These are phyloP conservation scores for Tupaia chinensis DNA, from an alignment of 2,113 vertebrate genomes.

Conservation along the genomic window DNA sequence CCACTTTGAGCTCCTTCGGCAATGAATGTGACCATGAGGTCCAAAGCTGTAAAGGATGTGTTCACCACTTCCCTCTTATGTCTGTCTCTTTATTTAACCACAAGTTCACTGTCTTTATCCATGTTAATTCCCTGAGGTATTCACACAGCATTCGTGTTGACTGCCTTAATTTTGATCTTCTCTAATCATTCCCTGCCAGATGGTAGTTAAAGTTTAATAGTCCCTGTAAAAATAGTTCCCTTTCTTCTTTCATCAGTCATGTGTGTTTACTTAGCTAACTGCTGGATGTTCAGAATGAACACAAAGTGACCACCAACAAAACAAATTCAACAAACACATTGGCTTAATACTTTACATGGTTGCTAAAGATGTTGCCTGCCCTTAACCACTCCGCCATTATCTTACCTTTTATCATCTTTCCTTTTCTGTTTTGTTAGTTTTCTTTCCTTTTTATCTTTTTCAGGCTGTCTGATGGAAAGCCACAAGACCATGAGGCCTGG, in stretches of 20 bases:
- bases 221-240: constrained; percentile 89
- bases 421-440: constrained; percentile 68
- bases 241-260: constrained; percentile 92
- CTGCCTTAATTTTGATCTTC: constrained; percentile 92
- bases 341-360: constrained; percentile 69
- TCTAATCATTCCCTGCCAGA: constrained; percentile 92
- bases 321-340: constrained; percentile 85
- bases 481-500: constrained; percentile 25
- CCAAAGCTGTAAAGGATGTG: constrained; percentile 88
- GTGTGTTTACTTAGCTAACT: constrained; percentile 90
- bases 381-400: constrained; percentile 51
- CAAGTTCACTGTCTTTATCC: constrained; percentile 87
- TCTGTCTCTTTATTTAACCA: constrained; percentile 88
- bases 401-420: constrained; percentile 68
- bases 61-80: constrained; percentile 88
- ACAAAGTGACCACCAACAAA: constrained; percentile 89
- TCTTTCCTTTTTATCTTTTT: constrained; percentile 70
- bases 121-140: constrained; percentile 89
- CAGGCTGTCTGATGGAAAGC: constrained; percentile 43
- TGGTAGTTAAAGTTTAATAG: constrained; percentile 92
- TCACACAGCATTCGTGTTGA: constrained; percentile 90
- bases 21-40: constrained; percentile 88
- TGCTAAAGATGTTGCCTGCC: constrained; percentile 64
- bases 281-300: constrained; percentile 87
- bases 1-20: constrained; percentile 83